Percentiles rank a stretch among this genome's conserved stretches.
Evolutionary conservation across 2,888 invertebrate genomes (phyloP).

Genomic region (Julus scandinavius): DNA sequence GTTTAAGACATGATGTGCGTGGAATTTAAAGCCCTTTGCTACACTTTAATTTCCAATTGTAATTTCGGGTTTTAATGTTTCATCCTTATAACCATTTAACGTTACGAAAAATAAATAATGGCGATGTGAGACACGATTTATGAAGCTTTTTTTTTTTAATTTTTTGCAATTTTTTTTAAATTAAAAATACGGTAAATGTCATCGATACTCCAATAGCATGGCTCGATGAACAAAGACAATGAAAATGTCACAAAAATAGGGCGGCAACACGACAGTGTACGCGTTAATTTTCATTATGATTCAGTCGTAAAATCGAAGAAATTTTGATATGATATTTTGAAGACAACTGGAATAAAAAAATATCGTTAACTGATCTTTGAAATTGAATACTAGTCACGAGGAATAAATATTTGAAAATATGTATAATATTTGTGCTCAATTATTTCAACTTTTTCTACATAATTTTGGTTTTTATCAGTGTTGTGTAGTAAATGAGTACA

Average conservation of each 20-base stretch:
- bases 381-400: too few species aligned
- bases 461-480: too few species aligned
- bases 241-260: slow-evolving; percentile 2
- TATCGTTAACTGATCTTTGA: too few species aligned
- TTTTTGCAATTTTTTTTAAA: background rate
- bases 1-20: slow-evolving; percentile 5
- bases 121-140: background rate
- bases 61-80: background rate
- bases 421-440: too few species aligned
- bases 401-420: too few species aligned
- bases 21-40: slow-evolving; percentile 24
- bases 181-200: background rate
- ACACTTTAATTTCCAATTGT: slow-evolving; percentile 43
- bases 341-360: background rate
- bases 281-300: background rate
- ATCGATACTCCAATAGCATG: background rate
- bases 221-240: background rate
- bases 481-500: too few species aligned
- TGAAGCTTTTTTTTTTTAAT: background rate
- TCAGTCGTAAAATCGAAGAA: background rate
- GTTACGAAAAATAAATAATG: background rate
- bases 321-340: background rate
- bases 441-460: too few species aligned
- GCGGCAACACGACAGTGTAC: background rate
- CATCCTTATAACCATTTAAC: background rate